These are phyloP conservation scores for Linnaemya tessellans DNA, from an alignment of 2,888 invertebrate species.

Conservation along the genomic window DNA sequence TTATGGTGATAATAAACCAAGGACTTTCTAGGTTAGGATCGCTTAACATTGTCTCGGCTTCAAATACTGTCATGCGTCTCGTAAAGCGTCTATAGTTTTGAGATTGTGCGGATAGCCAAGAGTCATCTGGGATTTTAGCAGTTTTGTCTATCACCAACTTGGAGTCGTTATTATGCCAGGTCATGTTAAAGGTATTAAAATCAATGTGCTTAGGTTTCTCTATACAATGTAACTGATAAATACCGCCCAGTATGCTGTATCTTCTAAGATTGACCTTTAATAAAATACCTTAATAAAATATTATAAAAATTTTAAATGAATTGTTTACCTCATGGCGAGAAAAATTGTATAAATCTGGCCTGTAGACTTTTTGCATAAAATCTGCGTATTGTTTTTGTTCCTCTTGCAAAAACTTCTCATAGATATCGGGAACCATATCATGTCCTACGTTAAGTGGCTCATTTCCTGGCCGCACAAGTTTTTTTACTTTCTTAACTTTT, in stretches of 20 bases:
- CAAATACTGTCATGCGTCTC: constrained; percentile 22
- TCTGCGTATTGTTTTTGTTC: constrained; percentile 75
- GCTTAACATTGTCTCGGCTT: background rate
- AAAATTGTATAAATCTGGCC: constrained; percentile 75
- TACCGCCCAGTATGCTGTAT: constrained; percentile 78
- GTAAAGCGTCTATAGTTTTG: background rate
- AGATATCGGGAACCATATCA: constrained; percentile 76
- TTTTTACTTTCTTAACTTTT: constrained; percentile 20
- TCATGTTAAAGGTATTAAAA: constrained; percentile 77
- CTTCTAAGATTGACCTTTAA: constrained; percentile 79
- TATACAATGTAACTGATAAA: constrained; percentile 79
- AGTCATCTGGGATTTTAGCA: constrained; percentile 25
- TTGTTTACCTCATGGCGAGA: constrained; percentile 75
- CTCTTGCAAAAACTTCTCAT: constrained; percentile 74
- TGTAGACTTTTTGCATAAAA: constrained; percentile 73
- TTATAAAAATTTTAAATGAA: background rate
- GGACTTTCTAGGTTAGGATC: constrained; percentile 58
- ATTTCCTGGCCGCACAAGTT: constrained; percentile 70
- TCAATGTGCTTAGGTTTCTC: constrained; percentile 75
- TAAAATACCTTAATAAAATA: background rate
- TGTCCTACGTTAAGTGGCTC: constrained; percentile 74
- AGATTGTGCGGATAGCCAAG: background rate
- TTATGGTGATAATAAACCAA: constrained; percentile 77
- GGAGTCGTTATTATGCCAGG: constrained; percentile 76
- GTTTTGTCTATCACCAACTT: constrained; percentile 72